These are phyloP conservation scores for Carettochelys insculpta DNA, from an alignment of 2,113 vertebrate species.

Conservation along the genomic window DNA sequence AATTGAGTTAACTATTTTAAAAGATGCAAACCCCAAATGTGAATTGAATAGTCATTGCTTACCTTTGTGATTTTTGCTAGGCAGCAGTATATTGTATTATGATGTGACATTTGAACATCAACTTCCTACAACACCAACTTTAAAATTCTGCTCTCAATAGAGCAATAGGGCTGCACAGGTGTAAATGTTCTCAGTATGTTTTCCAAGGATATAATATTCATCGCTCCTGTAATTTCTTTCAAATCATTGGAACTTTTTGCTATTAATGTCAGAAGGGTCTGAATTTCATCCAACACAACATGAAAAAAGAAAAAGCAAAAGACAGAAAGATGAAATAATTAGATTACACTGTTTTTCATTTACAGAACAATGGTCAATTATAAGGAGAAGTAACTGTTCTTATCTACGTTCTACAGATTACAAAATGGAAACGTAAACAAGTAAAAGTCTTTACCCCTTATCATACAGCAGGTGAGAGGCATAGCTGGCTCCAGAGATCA, in stretches of 20 bases:
- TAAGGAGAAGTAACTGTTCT: background rate
- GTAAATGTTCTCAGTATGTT: background rate
- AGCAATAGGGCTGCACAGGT: background rate
- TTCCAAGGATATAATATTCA: background rate
- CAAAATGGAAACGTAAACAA: background rate
- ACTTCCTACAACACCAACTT: background rate
- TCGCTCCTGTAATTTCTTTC: background rate
- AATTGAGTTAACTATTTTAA: slow-evolving; percentile 17
- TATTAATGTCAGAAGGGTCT: background rate
- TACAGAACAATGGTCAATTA: background rate
- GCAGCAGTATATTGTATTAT: background rate
- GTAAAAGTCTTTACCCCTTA: background rate
- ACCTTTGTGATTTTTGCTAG: background rate
- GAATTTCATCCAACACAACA: background rate
- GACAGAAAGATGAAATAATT: background rate
- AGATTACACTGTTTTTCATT: background rate
- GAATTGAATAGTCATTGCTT: background rate
- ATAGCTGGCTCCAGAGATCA: background rate
- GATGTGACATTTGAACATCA: background rate
- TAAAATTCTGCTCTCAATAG: background rate
- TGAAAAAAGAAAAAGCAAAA: background rate
- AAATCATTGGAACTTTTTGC: background rate
- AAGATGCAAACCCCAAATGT: background rate
- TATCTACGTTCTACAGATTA: background rate
- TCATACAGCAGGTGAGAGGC: background rate